These are phyloP conservation scores for Pediacus dermestoides DNA, from an alignment of 2,888 invertebrate species.

Conservation along the genomic window DNA sequence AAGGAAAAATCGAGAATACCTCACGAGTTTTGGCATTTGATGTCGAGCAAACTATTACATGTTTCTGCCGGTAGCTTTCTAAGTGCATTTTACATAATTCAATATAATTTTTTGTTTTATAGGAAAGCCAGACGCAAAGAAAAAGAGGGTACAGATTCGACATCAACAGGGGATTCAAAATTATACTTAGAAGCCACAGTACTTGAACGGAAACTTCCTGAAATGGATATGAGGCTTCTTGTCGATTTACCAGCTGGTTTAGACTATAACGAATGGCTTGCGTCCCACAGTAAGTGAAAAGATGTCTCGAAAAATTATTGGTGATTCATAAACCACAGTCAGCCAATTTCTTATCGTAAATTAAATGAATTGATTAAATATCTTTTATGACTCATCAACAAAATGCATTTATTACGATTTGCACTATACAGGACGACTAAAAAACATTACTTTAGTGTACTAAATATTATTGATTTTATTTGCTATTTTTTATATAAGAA, in stretches of 20 bases:
- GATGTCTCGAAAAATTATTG: too few relatives aligned
- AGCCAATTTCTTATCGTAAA: too few relatives aligned
- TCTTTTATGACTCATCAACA: too few relatives aligned
- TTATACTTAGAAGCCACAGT: slow-evolving; percentile 93
- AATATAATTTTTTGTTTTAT: slow-evolving; percentile 28
- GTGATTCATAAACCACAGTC: too few relatives aligned
- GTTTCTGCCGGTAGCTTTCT: slow-evolving; percentile 70
- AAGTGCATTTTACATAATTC: slow-evolving; percentile 5
- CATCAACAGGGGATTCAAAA: slow-evolving; percentile 78
- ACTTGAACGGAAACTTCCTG: slow-evolving; percentile 89
- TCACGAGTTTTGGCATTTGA: slow-evolving; percentile 58
- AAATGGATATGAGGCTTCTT: slow-evolving; percentile 90
- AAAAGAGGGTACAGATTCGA: slow-evolving; percentile 72
- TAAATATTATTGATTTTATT: too few relatives aligned
- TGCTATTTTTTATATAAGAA: too few relatives aligned
- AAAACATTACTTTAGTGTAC: too few relatives aligned
- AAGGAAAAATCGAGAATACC: slow-evolving; percentile 36
- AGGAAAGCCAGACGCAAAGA: slow-evolving; percentile 98
- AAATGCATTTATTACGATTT: too few relatives aligned
- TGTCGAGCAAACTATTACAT: slow-evolving; percentile 69
- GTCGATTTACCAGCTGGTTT: slow-evolving; percentile 93
- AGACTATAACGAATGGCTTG: slow-evolving; percentile 99
- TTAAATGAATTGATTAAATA: too few relatives aligned
- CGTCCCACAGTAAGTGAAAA: slow-evolving; percentile 86
- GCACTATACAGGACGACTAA: too few relatives aligned